These are phyloP conservation scores for Lasioglossum zephyrum DNA, from an alignment of 2,888 invertebrate genomes.

Conservation along the genomic window DNA sequence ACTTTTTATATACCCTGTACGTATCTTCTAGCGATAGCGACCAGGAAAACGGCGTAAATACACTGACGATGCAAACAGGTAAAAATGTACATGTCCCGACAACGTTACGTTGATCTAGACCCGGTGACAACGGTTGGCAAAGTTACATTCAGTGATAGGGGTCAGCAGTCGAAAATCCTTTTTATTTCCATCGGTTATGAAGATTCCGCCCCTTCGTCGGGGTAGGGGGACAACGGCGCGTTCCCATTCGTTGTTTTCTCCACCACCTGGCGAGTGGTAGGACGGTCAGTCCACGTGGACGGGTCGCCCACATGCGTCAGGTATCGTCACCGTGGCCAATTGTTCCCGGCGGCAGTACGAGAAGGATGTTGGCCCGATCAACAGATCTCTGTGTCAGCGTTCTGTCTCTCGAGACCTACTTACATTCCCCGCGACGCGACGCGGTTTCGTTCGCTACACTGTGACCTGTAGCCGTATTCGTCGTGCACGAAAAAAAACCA, in stretches of 20 bases:
- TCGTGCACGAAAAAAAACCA: neutral
- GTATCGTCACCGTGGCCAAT: constrained; percentile 65
- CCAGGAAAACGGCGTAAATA: neutral
- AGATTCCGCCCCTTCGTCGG: neutral
- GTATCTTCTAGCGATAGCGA: neutral
- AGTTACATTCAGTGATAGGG: constrained; percentile 18
- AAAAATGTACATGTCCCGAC: neutral
- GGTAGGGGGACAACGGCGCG: neutral
- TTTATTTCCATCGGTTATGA: neutral
- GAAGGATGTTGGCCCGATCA: constrained; percentile 61
- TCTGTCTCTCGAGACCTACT: neutral
- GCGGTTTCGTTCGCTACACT: neutral
- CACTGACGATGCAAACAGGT: neutral
- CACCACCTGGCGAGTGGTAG: constrained; percentile 47
- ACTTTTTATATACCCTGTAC: neutral
- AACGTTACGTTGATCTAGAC: neutral
- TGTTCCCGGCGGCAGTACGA: constrained; percentile 62
- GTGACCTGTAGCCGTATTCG: neutral
- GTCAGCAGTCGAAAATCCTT: constrained; percentile 23
- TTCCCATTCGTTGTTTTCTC: constrained; percentile 32
- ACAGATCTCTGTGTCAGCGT: constrained; percentile 8
- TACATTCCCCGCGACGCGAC: neutral
- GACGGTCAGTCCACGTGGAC: constrained; percentile 68
- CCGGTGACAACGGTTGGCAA: neutral
- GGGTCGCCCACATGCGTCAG: constrained; percentile 69